Base-by-base conservation (phyloP, 2,797 vertebrate genomes). In the Muscicapa striata region DNA sequence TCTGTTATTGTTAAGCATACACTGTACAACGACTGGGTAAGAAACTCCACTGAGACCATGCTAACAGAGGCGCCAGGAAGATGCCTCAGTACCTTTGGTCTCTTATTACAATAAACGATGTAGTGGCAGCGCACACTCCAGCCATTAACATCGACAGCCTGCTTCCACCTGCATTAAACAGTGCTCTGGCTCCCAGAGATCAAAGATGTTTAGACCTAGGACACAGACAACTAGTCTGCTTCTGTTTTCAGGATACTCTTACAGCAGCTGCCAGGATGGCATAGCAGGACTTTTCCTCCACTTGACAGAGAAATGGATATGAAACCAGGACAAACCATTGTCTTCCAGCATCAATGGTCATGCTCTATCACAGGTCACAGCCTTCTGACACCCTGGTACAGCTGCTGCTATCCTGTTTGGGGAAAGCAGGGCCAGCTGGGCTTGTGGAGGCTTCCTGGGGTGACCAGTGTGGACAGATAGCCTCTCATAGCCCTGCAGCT, bases 321-420 rank as follows among this genome's bases (percentile, higher is more conserved):
- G 27, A 89, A 76, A 43, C 13, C 23, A 68, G 17, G 26, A 75
- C 20, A 70, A 76, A 5, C 38, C 11, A 73, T 52, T 59, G 6
- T 48, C 38, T 8, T 6, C 27, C n/a, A 61, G 41, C 32, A 20
- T 8, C 15, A 2, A 14, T 5, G 7, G 13, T 17, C 22, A 22
- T 12, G 15, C 26, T 48, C 9, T 40, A 11, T 7, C 30, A 55
- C 16, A 30, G 0, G 0, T 11, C 38, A 51, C 5, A 10, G n/a
- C 11, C 13, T 30, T 62, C 59, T 51, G 26, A 14, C 13, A 45
- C 9, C 1, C 6, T 5, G 10, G 24, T 29, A 23, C 7, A 14
- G 36, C 22, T 83, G 48, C 21, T 15, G 40, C 57, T 12, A 64
- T 2, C 5, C 9, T 29, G 5, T 14, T 4, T 22, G 14, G 6